phyloP scores from a whole-genome alignment of 2,113 vertebrate species.

The Embiotoca jacksoni region DNA sequence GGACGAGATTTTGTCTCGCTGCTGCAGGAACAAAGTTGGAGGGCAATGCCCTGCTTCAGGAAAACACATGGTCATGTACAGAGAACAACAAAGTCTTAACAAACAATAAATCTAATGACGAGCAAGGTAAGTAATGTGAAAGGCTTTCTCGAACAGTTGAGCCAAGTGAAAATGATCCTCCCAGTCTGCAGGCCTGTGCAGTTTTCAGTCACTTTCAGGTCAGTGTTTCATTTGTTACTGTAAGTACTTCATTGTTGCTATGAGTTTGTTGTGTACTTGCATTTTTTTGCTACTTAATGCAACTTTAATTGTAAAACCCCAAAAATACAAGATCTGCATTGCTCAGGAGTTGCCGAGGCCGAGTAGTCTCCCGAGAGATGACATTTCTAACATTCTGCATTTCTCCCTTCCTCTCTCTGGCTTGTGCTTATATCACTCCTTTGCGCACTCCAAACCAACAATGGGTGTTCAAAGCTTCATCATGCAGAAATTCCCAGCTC shows the following conservation, averaged over 20 bases:
- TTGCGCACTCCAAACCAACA: slow-evolving; percentile 41
- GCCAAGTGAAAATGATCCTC: neutral
- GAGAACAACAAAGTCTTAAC: slow-evolving; percentile 4
- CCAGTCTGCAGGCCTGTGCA: slow-evolving; percentile 17
- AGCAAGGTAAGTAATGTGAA: neutral
- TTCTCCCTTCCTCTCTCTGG: slow-evolving; percentile 8
- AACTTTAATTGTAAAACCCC: slow-evolving; percentile 40
- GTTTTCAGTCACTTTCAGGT: slow-evolving; percentile 24
- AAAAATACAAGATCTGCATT: slow-evolving; percentile 19
- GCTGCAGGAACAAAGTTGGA: neutral
- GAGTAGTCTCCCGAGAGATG: slow-evolving; percentile 49
- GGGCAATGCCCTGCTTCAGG: slow-evolving; percentile 7
- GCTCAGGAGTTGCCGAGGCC: slow-evolving; percentile 46
- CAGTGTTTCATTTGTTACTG: slow-evolving; percentile 35
- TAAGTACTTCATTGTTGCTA: slow-evolving; percentile 10
- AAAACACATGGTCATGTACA: slow-evolving; percentile 15
- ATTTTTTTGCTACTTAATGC: slow-evolving; percentile 37
- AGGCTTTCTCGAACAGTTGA: slow-evolving; percentile 20
- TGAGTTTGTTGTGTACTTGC: slow-evolving; percentile 20
- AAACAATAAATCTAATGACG: neutral
- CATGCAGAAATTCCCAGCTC: slow-evolving; percentile 40
- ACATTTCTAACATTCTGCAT: slow-evolving; percentile 61
- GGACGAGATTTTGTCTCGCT: neutral
- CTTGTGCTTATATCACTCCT: slow-evolving; percentile 50
- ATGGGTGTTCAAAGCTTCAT: slow-evolving; percentile 50